Evolutionary conservation across 2,888 invertebrate species (phyloP).

Genomic region (Carterocephalus palaemon): DNA sequence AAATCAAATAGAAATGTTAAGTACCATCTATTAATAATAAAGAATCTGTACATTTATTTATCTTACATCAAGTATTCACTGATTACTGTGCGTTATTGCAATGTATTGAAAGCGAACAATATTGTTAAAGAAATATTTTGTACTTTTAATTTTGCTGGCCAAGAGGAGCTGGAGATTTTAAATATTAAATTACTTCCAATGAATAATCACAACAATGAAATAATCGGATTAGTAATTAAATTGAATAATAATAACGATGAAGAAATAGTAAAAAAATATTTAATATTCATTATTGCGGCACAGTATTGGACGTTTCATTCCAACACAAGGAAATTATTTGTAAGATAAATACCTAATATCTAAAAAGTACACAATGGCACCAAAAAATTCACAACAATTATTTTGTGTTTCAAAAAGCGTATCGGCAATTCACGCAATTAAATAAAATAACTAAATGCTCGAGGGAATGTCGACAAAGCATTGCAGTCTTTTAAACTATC

Average conservation of each 20-base stretch:
- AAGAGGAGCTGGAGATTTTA: no score
- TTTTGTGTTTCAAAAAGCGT: no score
- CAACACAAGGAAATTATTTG: no score
- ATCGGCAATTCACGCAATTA: no score
- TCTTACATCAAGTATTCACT: conserved; percentile 4
- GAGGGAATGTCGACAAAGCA: conserved; percentile 50
- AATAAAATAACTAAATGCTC: conserved; percentile 42
- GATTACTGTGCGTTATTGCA: conserved; percentile 3
- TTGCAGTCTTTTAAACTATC: conserved; percentile 41
- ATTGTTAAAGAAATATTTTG: background rate
- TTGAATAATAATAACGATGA: no score
- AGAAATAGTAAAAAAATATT: no score
- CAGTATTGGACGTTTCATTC: background rate
- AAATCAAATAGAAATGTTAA: conserved; percentile 39
- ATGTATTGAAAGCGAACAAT: background rate
- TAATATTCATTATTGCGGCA: no score
- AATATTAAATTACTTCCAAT: no score
- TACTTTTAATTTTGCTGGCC: no score
- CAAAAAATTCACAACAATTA: conserved; percentile 28
- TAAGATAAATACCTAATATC: conserved; percentile 21
- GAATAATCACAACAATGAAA: no score
- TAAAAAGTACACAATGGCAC: conserved; percentile 48
- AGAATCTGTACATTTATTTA: conserved; percentile 35
- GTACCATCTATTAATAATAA: conserved; percentile 55
- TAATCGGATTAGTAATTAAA: no score